Percentiles rank a stretch among this genome's conserved stretches.
phyloP scores from a whole-genome alignment of 2,888 invertebrate genomes.

The Ectemnius cavifrons region DNA sequence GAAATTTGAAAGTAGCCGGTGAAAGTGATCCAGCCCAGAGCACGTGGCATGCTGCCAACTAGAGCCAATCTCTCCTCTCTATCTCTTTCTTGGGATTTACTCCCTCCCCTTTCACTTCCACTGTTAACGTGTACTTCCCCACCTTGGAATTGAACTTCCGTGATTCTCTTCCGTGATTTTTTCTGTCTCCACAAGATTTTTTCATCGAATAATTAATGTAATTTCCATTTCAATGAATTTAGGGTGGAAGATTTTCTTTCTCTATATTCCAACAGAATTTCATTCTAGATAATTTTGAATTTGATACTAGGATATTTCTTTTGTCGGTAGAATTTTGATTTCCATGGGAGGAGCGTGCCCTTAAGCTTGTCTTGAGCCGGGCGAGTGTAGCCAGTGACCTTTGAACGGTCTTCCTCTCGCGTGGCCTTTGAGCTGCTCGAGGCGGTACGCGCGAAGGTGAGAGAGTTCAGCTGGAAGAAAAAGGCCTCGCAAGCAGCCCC shows the following conservation, averaged over 20 bases:
- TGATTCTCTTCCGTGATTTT: too few species aligned
- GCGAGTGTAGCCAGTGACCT: slow-evolving; percentile 32
- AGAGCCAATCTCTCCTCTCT: slow-evolving; percentile 20
- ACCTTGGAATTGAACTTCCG: too few species aligned
- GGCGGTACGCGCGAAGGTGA: slow-evolving; percentile 26
- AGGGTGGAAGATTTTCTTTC: too few species aligned
- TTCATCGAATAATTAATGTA: too few species aligned
- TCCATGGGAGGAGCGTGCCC: slow-evolving; percentile 2
- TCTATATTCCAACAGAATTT: too few species aligned
- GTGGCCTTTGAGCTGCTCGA: slow-evolving; percentile 46
- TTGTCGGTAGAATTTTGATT: background rate
- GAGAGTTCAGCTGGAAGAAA: slow-evolving; percentile 41
- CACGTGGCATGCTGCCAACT: slow-evolving; percentile 59
- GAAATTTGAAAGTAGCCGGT: slow-evolving; percentile 75
- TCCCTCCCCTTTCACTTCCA: slow-evolving; percentile 18
- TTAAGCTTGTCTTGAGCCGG: slow-evolving; percentile 1
- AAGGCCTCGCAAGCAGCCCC: slow-evolving; percentile 3
- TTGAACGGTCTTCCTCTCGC: slow-evolving; percentile 51
- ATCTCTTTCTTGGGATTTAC: slow-evolving; percentile 18
- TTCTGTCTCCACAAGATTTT: too few species aligned
- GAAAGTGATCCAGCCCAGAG: slow-evolving; percentile 67
- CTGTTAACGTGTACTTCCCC: too few species aligned
- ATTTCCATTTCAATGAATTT: too few species aligned
- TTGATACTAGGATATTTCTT: too few species aligned
- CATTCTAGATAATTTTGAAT: too few species aligned